A percentile compares a stretch with the other conserved stretches of the same genome.
Conservation (phyloP, 2,113 vertebrate species). For the Megaceryle maxima region DNA sequence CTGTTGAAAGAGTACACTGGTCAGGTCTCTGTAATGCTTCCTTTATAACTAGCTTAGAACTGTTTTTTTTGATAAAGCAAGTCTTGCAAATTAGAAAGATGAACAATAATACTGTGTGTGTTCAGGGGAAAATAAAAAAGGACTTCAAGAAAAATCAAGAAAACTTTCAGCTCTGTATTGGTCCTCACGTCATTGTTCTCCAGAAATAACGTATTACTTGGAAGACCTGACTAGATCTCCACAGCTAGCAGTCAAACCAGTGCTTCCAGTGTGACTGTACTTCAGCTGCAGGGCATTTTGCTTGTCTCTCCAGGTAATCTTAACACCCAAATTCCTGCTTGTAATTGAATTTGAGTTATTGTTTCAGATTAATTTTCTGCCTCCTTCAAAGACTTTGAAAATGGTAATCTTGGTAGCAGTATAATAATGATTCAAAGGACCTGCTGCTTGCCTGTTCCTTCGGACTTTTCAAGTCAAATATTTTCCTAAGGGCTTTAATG, state of each 20-base stretch:
- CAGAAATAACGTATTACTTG: background rate
- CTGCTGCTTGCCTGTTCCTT: background rate
- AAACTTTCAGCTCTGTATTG: background rate
- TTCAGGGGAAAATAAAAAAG: background rate
- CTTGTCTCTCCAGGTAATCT: background rate
- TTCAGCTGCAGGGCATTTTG: background rate
- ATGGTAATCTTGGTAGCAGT: background rate
- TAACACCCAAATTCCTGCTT: background rate
- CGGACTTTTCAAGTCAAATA: background rate
- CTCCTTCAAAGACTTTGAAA: background rate
- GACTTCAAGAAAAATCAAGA: background rate
- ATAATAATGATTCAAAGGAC: background rate
- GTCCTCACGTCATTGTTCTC: background rate
- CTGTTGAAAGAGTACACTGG: background rate
- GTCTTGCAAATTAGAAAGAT: background rate
- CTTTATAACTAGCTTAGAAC: background rate
- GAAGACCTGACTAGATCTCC: background rate
- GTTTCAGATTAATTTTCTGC: background rate
- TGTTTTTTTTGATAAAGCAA: background rate
- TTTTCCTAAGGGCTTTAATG: background rate
- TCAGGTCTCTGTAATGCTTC: background rate
- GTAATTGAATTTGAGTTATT: background rate
- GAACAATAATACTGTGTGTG: background rate
- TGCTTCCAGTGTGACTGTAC: background rate
- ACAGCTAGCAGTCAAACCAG: background rate